Evolutionary conservation across 2,113 vertebrate genomes (phyloP).

Genomic region (Pseudolaguvia tuberculata): DNA sequence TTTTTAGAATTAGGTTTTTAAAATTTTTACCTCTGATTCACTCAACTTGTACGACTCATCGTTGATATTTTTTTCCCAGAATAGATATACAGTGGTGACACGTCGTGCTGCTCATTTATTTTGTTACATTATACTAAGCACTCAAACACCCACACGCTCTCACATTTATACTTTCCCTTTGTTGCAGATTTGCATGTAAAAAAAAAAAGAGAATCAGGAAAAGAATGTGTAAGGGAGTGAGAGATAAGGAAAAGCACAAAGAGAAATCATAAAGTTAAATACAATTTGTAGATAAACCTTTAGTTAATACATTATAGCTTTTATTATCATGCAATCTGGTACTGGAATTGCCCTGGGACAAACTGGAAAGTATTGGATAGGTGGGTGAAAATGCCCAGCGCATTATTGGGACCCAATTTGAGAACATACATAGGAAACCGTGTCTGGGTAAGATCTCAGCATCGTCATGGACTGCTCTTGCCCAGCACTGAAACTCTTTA

Average conservation of each 20-base stretch:
- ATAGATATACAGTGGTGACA: conserved; percentile 17
- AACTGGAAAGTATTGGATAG: no score
- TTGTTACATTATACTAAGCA: conserved; percentile 14
- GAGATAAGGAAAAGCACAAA: background rate
- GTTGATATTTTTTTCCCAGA: conserved; percentile 27
- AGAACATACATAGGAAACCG: no score
- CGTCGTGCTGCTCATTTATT: conserved; percentile 12
- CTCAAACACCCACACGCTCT: conserved; percentile 5
- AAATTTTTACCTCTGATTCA: conserved; percentile 14
- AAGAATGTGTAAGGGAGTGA: background rate
- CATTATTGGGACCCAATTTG: no score
- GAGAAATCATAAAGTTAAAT: background rate
- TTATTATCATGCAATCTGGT: no score
- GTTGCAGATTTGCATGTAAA: background rate
- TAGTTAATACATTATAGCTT: no score
- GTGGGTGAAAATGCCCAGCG: no score
- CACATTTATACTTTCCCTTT: conserved; percentile 8
- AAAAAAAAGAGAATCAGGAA: background rate
- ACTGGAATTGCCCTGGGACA: no score
- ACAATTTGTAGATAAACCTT: background rate
- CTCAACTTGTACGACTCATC: conserved; percentile 13
- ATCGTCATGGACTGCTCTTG: no score
- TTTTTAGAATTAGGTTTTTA: no score
- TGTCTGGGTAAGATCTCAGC: no score
- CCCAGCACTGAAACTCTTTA: no score